These are phyloP conservation scores for Monopterus albus DNA, from an alignment of 2,113 vertebrate species.

Conservation along the genomic window DNA sequence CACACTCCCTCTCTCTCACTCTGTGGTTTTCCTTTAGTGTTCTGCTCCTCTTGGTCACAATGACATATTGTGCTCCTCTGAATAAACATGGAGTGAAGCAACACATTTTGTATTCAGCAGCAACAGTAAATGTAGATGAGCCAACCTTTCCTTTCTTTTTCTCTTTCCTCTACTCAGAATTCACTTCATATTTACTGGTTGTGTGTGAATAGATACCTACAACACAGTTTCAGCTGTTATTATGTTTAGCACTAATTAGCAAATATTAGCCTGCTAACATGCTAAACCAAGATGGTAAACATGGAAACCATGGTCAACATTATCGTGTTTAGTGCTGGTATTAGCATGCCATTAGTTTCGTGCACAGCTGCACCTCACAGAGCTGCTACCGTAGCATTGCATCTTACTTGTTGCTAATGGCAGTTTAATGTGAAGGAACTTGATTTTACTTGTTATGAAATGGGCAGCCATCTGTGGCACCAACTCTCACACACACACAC, in stretches of 20 bases:
- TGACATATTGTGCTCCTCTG: neutral
- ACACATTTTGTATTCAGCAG: neutral
- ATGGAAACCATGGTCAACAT: too few relatives aligned
- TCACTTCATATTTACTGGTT: neutral
- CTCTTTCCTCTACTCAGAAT: neutral
- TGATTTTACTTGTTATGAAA: too few relatives aligned
- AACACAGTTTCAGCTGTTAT: neutral
- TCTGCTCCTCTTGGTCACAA: neutral
- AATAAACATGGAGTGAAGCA: neutral
- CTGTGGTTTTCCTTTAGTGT: constrained; percentile 12
- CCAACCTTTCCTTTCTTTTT: neutral
- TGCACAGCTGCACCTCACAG: too few relatives aligned
- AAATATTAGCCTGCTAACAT: neutral
- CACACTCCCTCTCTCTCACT: constrained; percentile 8
- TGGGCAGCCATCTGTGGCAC: too few relatives aligned
- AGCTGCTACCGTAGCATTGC: neutral
- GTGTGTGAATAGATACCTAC: too few relatives aligned
- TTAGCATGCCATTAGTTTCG: too few relatives aligned
- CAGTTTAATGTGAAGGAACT: too few relatives aligned
- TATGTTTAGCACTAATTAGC: neutral
- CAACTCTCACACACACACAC: too few relatives aligned
- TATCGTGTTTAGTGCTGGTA: neutral
- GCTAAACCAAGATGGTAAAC: neutral
- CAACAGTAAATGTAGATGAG: too few relatives aligned
- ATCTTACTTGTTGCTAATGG: neutral